phyloP scores from a whole-genome alignment of 2,797 vertebrate species.

The Echiichthys vipera region DNA sequence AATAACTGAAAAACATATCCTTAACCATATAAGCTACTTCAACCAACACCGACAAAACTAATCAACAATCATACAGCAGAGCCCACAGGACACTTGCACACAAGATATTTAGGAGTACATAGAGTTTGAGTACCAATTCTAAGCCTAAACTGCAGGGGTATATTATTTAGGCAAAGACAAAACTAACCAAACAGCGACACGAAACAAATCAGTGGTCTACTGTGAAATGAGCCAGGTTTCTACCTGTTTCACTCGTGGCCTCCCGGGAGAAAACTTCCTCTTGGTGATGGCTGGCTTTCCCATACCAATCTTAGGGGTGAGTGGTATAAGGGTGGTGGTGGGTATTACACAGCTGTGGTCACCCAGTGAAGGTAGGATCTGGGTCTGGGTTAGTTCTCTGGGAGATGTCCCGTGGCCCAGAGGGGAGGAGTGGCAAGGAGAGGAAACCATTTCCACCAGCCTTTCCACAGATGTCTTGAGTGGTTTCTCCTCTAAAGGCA shows the following conservation, averaged over 20 bases:
- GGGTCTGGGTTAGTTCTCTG: conserved; percentile 66
- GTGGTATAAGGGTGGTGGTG: conserved; percentile 90
- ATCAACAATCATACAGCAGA: conserved; percentile 20
- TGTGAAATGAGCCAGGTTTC: conserved; percentile 36
- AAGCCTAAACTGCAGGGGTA: not conserved
- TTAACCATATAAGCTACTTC: conserved; percentile 9
- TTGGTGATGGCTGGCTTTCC: conserved; percentile 98
- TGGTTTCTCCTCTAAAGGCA: conserved; percentile 85
- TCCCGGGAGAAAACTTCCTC: conserved; percentile 96
- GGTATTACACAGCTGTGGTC: conserved; percentile 80
- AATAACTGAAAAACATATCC: conserved; percentile 7
- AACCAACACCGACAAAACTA: conserved; percentile 22
- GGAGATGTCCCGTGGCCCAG: conserved; percentile 60
- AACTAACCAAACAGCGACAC: conserved; percentile 9
- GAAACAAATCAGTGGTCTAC: not conserved
- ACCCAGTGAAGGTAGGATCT: conserved; percentile 63
- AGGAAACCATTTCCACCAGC: conserved; percentile 78
- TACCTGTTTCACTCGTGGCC: conserved; percentile 96
- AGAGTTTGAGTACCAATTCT: conserved; percentile 1
- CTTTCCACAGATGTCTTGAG: conserved; percentile 83
- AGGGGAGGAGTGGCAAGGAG: conserved; percentile 66
- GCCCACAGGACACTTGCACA: conserved; percentile 19
- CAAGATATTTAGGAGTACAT: not conserved
- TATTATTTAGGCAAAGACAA: not conserved
- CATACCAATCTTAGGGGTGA: conserved; percentile 97